phyloP scores from a whole-genome alignment of 2,797 vertebrate species.

The Paedocypris micromegethes region DNA sequence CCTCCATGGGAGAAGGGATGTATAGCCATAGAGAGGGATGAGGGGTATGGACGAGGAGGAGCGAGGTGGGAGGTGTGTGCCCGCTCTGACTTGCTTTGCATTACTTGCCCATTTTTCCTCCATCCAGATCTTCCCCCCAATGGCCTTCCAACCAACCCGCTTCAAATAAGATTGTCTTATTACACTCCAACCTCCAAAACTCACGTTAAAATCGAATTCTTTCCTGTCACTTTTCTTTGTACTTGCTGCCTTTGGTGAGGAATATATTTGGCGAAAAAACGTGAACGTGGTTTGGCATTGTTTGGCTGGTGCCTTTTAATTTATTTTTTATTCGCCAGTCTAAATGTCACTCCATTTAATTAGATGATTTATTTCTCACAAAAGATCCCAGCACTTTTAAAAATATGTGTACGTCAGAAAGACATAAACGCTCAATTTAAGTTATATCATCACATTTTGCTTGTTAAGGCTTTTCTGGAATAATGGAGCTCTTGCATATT shows the following conservation, averaged over 20 bases:
- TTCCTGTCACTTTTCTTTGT: slow-evolving; percentile 56
- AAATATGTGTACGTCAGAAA: slow-evolving; percentile 30
- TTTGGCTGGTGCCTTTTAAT: background rate
- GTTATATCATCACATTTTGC: slow-evolving; percentile 53
- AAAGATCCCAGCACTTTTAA: background rate
- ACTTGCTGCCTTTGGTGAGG: background rate
- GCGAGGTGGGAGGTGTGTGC: slow-evolving; percentile 43
- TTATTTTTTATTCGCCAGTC: background rate
- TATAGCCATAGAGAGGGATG: slow-evolving; percentile 37
- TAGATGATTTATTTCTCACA: background rate
- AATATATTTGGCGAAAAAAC: background rate
- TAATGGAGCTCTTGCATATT: slow-evolving; percentile 46
- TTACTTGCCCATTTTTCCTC: slow-evolving; percentile 69
- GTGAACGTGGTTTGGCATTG: background rate
- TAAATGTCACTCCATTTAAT: background rate
- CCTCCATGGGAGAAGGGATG: slow-evolving; percentile 60
- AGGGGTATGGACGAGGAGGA: slow-evolving; percentile 32
- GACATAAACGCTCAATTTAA: slow-evolving; percentile 41
- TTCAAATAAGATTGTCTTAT: slow-evolving; percentile 66
- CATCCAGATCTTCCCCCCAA: slow-evolving; percentile 84
- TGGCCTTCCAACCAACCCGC: slow-evolving; percentile 64
- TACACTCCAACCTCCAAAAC: slow-evolving; percentile 55
- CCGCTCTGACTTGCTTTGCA: slow-evolving; percentile 62
- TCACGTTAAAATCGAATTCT: slow-evolving; percentile 70
- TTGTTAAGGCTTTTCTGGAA: slow-evolving; percentile 21